These are phyloP conservation scores for Eutrigla gurnardus DNA, from an alignment of 2,797 vertebrate genomes.

Conservation along the genomic window DNA sequence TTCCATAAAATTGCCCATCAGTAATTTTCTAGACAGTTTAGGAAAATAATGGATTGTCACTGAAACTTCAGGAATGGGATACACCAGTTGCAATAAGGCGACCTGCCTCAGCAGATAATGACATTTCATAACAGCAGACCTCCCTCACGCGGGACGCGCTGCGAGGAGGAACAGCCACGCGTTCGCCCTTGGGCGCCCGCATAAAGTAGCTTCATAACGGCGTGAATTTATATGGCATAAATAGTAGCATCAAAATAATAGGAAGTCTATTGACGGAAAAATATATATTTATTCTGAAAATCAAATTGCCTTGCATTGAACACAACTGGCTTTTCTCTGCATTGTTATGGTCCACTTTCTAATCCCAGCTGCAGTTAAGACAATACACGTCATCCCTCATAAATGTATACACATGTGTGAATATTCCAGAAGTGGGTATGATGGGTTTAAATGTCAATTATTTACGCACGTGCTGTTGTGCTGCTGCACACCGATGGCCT, in stretches of 20 bases:
- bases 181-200: conserved; percentile 43
- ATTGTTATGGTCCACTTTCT: conserved; percentile 7
- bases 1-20: conserved; percentile 17
- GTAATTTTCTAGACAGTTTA: conserved; percentile 22
- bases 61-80: conserved; percentile 36
- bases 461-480: conserved; percentile 34
- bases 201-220: conserved; percentile 53
- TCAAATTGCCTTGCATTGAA: background rate
- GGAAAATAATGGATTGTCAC: conserved; percentile 24
- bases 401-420: background rate
- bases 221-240: conserved; percentile 25
- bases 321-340: background rate
- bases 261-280: background rate
- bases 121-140: conserved; percentile 40
- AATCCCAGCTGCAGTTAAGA: conserved; percentile 1
- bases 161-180: conserved; percentile 35
- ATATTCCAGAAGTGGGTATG: conserved; percentile 12
- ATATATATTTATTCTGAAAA: background rate
- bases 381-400: background rate
- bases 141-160: conserved; percentile 15
- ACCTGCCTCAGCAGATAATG: conserved; percentile 47
- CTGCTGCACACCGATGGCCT: conserved; percentile 46
- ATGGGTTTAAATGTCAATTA: conserved; percentile 31
- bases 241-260: conserved; percentile 29
- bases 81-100: conserved; percentile 46